Evolutionary conservation across 2,888 invertebrate genomes (phyloP).

Genomic region (Diarsia brunnea): DNA sequence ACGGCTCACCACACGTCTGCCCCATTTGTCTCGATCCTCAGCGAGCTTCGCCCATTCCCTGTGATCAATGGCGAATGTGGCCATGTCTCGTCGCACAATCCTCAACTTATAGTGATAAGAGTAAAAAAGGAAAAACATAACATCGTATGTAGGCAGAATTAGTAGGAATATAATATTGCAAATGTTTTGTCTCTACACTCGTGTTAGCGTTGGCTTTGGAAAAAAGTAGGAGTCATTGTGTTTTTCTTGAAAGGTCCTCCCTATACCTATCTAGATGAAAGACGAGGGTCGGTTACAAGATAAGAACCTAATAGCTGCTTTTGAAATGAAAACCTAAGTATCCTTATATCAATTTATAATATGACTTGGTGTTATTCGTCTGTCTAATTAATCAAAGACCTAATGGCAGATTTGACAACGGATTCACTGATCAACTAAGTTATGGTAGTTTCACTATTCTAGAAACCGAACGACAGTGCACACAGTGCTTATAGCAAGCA

Average conservation of each 20-base stretch:
- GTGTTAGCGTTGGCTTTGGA: background rate
- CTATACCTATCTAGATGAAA: background rate
- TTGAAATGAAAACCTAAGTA: background rate
- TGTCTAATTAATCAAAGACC: background rate
- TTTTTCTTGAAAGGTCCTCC: constrained; percentile 7
- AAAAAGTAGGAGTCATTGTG: background rate
- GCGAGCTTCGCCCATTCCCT: constrained; percentile 59
- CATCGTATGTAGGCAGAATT: constrained; percentile 21
- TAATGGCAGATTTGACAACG: background rate
- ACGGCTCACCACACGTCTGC: constrained; percentile 59
- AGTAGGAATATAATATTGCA: constrained; percentile 39
- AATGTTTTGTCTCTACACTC: constrained; percentile 18
- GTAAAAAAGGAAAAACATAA: constrained; percentile 27
- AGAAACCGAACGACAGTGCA: background rate
- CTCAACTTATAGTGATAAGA: constrained; percentile 51
- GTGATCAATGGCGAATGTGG: constrained; percentile 62
- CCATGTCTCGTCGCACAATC: constrained; percentile 51
- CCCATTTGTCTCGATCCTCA: constrained; percentile 62
- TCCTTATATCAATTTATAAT: background rate
- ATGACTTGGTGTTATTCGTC: background rate
- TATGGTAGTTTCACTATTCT: background rate
- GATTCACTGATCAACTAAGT: background rate
- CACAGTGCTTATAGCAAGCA: background rate
- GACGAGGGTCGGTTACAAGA: background rate
- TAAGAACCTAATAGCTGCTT: background rate